Evolutionary conservation across 2,113 vertebrate species (phyloP).

Genomic region (Podarcis raffonei): DNA sequence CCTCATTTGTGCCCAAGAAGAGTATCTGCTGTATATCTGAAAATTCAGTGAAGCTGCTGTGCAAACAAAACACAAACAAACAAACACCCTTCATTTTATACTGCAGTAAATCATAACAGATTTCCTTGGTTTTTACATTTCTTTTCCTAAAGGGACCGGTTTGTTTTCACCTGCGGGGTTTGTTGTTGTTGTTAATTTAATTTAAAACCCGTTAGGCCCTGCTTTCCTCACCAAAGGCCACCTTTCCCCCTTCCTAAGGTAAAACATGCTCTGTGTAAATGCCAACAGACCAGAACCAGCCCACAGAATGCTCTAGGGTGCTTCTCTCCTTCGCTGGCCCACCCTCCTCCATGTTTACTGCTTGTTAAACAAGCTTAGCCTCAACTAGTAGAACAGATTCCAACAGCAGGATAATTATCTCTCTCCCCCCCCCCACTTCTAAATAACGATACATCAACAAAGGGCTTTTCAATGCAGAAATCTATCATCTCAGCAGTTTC

Average conservation of each 20-base stretch:
- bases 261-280: slow-evolving; percentile 8
- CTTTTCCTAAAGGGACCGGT: background rate
- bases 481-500: background rate
- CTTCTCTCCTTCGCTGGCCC: background rate
- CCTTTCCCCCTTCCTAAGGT: background rate
- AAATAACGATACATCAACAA: background rate
- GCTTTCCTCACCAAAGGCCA: background rate
- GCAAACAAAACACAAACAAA: background rate
- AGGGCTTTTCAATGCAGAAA: slow-evolving; percentile 9
- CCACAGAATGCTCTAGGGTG: slow-evolving; percentile 27
- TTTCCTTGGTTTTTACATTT: slow-evolving; percentile 20
- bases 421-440: slow-evolving; percentile 1
- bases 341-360: slow-evolving; percentile 4
- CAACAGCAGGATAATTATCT: slow-evolving; percentile 6
- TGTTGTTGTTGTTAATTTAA: slow-evolving; percentile 17
- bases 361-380: slow-evolving; percentile 31
- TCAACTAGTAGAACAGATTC: slow-evolving; percentile 40
- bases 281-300: background rate
- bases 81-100: slow-evolving; percentile 34
- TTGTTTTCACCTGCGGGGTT: slow-evolving; percentile 7
- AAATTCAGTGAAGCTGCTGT: slow-evolving; percentile 8
- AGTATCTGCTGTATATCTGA: slow-evolving; percentile 49
- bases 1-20: slow-evolving; percentile 41
- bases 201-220: slow-evolving; percentile 13
- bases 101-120: slow-evolving; percentile 14